Base-by-base conservation (phyloP, 1,140 invertebrate genomes). In the Drosophila obscura region DNA sequence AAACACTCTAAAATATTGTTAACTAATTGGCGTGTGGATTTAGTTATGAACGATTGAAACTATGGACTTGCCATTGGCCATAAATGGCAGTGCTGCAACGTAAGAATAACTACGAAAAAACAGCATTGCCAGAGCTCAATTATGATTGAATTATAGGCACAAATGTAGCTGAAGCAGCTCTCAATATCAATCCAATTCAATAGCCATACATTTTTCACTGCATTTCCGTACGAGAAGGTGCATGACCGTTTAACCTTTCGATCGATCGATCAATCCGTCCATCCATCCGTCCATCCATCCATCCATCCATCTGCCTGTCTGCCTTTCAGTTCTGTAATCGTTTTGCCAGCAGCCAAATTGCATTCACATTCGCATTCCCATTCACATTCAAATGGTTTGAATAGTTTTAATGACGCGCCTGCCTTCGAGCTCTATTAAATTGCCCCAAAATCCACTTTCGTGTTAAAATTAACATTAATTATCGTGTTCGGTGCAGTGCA, bases 261-360 rank as follows among this genome's bases (percentile, higher is more conserved):
- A 44, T 2, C 24, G 16, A 15, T 15, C 19, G 19, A 19, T 19
- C 19, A 19, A 19, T 9, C 57, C 50, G 41, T 39, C 19, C 49
- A 52, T 51, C 39, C 61, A 50, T 41, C 22, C 58, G 49, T 7
- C 55, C 57, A 56, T 55, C 46, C 60, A 53, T 52, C 48, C 49
- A 58, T 68, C 62, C 61, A 73, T 55, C 43, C 35, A 60, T 11
- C 15, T 45, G 43, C 28, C 57, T 59, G 74, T 58, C 71, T 60
- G 78, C 64, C 79, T 81, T 82, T 65, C 80, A 75, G 31, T 76
- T 65, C 73, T 76, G 51, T 73, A 67, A 84, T 84, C 85, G 81
- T 84, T 83, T 84, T 58, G 49, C 53, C 81, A 69, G 85, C 77
- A 84, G 85, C 80, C 85, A 84, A 77, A 77, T 39, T 39, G 35